Evolutionary conservation across 1,140 invertebrate genomes (phyloP).

Genomic region (Drosophila varians): DNA sequence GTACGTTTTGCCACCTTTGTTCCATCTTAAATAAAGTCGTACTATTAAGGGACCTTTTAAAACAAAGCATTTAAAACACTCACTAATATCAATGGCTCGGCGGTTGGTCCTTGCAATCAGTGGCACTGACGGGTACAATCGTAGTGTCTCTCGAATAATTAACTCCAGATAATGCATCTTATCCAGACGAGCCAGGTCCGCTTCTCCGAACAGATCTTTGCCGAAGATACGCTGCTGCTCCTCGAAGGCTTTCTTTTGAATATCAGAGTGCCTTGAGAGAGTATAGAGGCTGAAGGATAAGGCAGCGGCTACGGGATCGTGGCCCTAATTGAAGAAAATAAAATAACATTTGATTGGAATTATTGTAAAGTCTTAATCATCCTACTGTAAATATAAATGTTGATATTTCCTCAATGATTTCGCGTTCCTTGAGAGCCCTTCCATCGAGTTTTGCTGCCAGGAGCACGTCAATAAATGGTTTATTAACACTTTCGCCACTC

Average conservation of each 20-base stretch:
- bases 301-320: constrained; percentile 69
- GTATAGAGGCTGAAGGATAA: constrained; percentile 74
- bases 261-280: constrained; percentile 62
- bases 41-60: background rate
- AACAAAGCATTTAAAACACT: constrained; percentile 4
- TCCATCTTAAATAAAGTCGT: constrained; percentile 35
- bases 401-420: constrained; percentile 89
- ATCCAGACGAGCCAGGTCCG: constrained; percentile 84
- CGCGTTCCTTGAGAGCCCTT: constrained; percentile 86
- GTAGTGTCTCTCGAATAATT: constrained; percentile 88
- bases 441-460: constrained; percentile 84
- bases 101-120: constrained; percentile 86
- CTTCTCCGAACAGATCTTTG: constrained; percentile 53
- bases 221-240: constrained; percentile 86
- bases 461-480: constrained; percentile 68
- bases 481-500: constrained; percentile 4
- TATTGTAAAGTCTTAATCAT: background rate
- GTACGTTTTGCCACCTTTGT: constrained; percentile 72
- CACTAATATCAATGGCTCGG: constrained; percentile 86
- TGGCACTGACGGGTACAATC: constrained; percentile 90
- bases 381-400: constrained; percentile 90
- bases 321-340: constrained; percentile 84
- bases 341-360: background rate
- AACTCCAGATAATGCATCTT: constrained; percentile 88
- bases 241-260: constrained; percentile 85